Percentiles rank a stretch among this genome's conserved stretches.
Conservation (phyloP, 2,113 vertebrate genomes). For the Phalacrocorax pelagicus region DNA sequence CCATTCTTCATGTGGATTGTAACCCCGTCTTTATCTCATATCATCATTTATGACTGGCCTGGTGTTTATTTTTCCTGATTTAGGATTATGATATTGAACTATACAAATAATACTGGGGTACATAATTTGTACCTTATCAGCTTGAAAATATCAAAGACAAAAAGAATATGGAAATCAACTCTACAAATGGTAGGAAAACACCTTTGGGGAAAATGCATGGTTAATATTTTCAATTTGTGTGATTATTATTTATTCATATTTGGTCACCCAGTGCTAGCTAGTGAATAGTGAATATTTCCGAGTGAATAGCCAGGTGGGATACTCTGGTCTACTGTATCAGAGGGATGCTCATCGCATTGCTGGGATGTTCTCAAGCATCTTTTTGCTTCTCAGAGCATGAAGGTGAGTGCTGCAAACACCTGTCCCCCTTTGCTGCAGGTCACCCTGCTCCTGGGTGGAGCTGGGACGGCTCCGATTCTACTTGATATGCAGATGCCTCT, state of each 20-base stretch:
- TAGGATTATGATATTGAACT: not conserved
- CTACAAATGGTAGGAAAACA: not conserved
- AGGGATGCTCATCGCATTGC: not conserved
- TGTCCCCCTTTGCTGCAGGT: fast-evolving
- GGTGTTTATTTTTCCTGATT: not conserved
- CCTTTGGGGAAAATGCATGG: not conserved
- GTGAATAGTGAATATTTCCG: not conserved
- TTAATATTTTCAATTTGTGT: not conserved
- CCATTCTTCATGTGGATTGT: not conserved
- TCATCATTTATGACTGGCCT: not conserved
- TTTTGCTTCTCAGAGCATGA: not conserved
- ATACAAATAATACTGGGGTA: not conserved
- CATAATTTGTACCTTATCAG: not conserved
- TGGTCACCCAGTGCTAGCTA: not conserved
- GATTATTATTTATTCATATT: not conserved
- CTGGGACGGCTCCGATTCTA: not conserved
- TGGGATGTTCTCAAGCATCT: not conserved
- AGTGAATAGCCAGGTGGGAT: not conserved
- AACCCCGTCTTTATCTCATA: not conserved
- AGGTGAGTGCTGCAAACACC: not conserved
- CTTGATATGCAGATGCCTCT: fast-evolving
- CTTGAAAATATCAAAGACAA: not conserved
- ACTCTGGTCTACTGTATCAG: not conserved
- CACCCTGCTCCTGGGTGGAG: not conserved
- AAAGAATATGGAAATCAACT: not conserved